A percentile compares a stretch with the other conserved stretches of the same genome.
These are phyloP conservation scores for Eleutherodactylus coqui DNA, from an alignment of 2,797 vertebrate species.

Conservation along the genomic window DNA sequence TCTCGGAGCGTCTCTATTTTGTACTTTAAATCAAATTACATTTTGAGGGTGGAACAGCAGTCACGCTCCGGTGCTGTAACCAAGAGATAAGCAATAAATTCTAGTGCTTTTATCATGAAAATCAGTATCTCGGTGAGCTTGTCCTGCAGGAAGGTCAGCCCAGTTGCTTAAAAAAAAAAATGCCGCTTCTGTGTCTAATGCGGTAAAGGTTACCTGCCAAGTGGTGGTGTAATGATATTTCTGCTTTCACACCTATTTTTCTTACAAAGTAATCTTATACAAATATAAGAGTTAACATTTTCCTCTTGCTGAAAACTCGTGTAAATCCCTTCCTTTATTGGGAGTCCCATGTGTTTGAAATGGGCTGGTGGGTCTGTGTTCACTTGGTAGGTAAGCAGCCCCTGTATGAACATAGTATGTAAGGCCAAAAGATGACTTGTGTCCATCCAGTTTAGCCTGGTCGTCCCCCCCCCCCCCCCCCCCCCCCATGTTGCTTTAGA, in stretches of 20 bases:
- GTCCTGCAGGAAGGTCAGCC: neutral
- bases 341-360: neutral
- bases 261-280: neutral
- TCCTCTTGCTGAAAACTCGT: neutral
- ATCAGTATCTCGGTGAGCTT: neutral
- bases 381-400: neutral
- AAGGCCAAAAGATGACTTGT: too few species aligned
- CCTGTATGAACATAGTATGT: neutral
- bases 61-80: slow-evolving; percentile 1
- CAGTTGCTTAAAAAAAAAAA: neutral
- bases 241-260: neutral
- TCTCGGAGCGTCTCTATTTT: neutral
- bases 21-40: slow-evolving; percentile 22
- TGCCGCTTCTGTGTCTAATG: neutral
- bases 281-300: neutral
- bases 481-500: too few species aligned
- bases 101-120: neutral
- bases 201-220: neutral
- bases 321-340: neutral
- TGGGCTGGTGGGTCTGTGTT: neutral
- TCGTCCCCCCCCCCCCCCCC: too few species aligned
- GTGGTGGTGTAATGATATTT: neutral
- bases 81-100: slow-evolving; percentile 20
- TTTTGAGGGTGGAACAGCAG: neutral
- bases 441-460: too few species aligned